Percentiles rank a stretch among this genome's conserved stretches.
These are phyloP conservation scores for Crenuchus spilurus DNA, from an alignment of 2,797 vertebrate species.

Conservation along the genomic window DNA sequence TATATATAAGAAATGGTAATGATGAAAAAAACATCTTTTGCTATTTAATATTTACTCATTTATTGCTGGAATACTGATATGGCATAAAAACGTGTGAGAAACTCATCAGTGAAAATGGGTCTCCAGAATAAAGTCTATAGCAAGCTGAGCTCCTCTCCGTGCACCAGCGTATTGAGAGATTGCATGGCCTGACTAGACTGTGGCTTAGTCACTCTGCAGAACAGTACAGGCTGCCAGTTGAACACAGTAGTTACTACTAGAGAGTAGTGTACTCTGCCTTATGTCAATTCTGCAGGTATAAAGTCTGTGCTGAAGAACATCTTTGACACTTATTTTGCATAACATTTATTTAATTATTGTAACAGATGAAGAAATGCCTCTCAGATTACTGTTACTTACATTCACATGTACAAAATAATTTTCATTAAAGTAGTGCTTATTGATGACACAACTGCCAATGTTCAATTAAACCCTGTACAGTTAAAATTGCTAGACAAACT, in stretches of 20 bases:
- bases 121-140: constrained; percentile 66
- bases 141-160: constrained; percentile 65
- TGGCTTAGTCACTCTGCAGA: constrained; percentile 65
- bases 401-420: constrained; percentile 8
- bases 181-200: constrained; percentile 55
- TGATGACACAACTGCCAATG: background rate
- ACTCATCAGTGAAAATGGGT: constrained; percentile 58
- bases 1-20: too few species aligned
- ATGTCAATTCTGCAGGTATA: background rate
- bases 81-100: constrained; percentile 63
- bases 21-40: too few species aligned
- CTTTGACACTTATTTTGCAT: background rate
- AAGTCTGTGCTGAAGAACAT: background rate
- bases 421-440: background rate
- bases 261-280: background rate
- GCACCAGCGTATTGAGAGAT: constrained; percentile 71
- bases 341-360: constrained; percentile 33
- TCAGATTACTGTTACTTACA: constrained; percentile 30
- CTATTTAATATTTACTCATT: too few species aligned
- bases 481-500: background rate
- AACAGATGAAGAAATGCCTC: background rate
- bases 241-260: background rate
- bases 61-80: constrained; percentile 23
- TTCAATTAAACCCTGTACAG: background rate
- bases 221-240: constrained; percentile 66